phyloP scores from a whole-genome alignment of 64 coral and sea anemone species.

The Dendrophyllia cribrosa region DNA sequence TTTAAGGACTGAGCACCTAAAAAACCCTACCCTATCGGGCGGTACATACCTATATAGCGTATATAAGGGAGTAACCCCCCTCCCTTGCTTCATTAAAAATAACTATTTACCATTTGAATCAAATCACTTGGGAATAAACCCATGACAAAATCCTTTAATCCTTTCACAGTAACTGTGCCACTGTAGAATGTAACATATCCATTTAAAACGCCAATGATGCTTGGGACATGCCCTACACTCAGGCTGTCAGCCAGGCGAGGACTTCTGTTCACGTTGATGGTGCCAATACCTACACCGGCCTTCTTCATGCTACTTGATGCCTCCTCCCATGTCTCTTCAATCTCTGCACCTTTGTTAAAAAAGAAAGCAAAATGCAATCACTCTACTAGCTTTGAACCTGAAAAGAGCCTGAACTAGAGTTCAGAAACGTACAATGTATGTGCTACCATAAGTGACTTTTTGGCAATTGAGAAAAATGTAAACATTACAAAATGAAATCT shows the following conservation, averaged over 20 bases:
- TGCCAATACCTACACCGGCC: conserved; percentile 72
- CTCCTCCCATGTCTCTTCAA: conserved; percentile 82
- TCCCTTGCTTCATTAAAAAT: too few relatives aligned
- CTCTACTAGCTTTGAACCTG: too few relatives aligned
- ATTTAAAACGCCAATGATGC: conserved; percentile 86
- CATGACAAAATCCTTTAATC: conserved; percentile 76
- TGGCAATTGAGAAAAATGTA: too few relatives aligned
- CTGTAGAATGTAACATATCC: conserved; percentile 73
- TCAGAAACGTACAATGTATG: too few relatives aligned
- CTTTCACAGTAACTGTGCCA: conserved; percentile 51
- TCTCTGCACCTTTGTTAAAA: conserved; percentile 66
- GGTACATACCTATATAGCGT: too few relatives aligned
- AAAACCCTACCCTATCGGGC: too few relatives aligned
- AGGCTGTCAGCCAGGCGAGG: conserved; percentile 63
- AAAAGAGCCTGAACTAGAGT: too few relatives aligned
- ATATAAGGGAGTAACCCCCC: too few relatives aligned
- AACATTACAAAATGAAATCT: too few relatives aligned
- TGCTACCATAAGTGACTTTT: too few relatives aligned
- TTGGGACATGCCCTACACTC: conserved; percentile 69
- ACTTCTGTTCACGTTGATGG: conserved; percentile 82
- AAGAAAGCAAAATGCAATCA: neutral
- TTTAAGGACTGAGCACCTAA: too few relatives aligned
- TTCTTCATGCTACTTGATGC: conserved; percentile 78
- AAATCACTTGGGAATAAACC: conserved; percentile 66
- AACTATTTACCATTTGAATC: conserved; percentile 69